These are phyloP conservation scores for Echinarachnius parma DNA, from an alignment of 53 echinoderm and acorn worm species.

Conservation along the genomic window DNA sequence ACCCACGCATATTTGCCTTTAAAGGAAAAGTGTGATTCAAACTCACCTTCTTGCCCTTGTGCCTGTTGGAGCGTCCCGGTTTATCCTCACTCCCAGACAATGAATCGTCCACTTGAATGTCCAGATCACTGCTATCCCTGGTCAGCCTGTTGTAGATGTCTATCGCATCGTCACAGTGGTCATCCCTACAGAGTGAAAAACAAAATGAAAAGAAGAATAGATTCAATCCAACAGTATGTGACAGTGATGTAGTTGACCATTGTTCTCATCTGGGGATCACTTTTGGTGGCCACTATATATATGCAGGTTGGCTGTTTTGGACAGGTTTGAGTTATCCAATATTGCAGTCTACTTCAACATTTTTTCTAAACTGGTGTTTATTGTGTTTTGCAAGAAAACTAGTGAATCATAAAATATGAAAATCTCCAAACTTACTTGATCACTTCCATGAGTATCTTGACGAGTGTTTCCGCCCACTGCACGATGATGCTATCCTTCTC, in stretches of 20 bases:
- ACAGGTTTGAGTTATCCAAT: no score
- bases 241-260: no score
- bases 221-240: no score
- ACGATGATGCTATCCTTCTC: conserved; percentile 89
- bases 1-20: background rate
- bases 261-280: no score
- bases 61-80: background rate
- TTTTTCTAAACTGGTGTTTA: no score
- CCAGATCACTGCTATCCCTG: conserved; percentile 51
- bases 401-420: background rate
- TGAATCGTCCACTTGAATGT: conserved; percentile 48
- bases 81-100: conserved; percentile 52
- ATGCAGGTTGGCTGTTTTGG: no score
- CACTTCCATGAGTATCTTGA: conserved; percentile 77
- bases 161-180: conserved; percentile 64
- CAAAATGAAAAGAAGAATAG: no score
- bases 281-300: no score
- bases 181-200: conserved; percentile 61
- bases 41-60: conserved; percentile 24
- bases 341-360: no score
- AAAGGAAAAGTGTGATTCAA: background rate
- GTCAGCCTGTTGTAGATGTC: conserved; percentile 55
- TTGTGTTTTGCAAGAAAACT: background rate
- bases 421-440: conserved; percentile 69
- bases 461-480: conserved; percentile 66